Base-by-base conservation (phyloP, 2,797 vertebrate species). In the Caiman crocodilus region DNA sequence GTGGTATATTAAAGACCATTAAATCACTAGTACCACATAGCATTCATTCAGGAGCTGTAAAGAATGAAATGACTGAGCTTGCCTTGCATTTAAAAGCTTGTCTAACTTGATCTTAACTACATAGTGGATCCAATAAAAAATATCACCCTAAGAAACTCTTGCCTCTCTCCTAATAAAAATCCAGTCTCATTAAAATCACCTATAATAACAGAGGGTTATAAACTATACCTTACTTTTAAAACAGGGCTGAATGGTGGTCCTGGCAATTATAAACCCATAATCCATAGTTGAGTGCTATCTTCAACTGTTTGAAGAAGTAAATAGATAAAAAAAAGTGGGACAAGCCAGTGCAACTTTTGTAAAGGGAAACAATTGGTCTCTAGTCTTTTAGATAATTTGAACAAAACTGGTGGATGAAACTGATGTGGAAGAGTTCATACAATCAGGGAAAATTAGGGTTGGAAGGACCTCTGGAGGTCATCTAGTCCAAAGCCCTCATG, bases 31-130 rank as follows among this genome's bases (percentile, higher is more conserved):
- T 55, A 82, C 78, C 85, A 2, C 0, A 71, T 85, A 56, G 1
- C 79, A 56, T 90, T 90, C 82, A 61, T 84, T 94, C 64, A 57
- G 20, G 65, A 32, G 25, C 92, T 93, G 82, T 90, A 56, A 90
- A 91, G 86, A 84, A 87, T 92, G 91, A 93, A 92, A 82, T 85
- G 88, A 71, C 77, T 96, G 92, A 92, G 42, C 9, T 50, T 50
- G 42, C 11, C 42, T 50, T 50, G 42, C 42, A 50, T 50, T 50
- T 50, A 50, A 50, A 50, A 50, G 42, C 42, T 50, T 50, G 42
- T 50, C 10, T 50, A 50, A 50, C 42, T 50, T 50, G 42, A 11
- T 50, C 42, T 50, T 50, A 50, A 50, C 42, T 50, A 50, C 3
- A 50, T 50, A 11, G 42, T 50, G 42, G 42, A 50, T 50, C 42